Percentiles rank a stretch among this genome's conserved stretches.
These are phyloP conservation scores for Trypoxylon attenuatum DNA, from an alignment of 2,888 invertebrate genomes.

Conservation along the genomic window DNA sequence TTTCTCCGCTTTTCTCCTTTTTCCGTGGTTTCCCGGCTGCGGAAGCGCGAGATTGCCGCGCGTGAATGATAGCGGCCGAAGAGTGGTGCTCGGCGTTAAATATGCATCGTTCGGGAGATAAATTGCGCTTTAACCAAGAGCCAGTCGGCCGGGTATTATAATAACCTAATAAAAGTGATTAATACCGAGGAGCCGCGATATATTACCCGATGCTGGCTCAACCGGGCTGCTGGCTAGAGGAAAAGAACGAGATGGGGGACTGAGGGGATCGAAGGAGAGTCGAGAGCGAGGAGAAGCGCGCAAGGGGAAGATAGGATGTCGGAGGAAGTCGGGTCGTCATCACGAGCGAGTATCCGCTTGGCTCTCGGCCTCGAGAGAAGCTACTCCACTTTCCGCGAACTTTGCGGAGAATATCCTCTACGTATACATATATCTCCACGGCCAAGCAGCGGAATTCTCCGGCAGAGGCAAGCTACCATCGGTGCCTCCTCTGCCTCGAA, in stretches of 20 bases:
- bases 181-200: constrained; percentile 62
- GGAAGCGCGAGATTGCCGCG: constrained; percentile 51
- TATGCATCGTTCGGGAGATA: constrained; percentile 63
- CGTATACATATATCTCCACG: no score
- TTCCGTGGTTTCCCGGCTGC: constrained; percentile 8
- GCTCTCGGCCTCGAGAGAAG: background rate
- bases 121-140: constrained; percentile 66
- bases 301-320: background rate
- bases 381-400: background rate
- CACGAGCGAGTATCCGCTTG: background rate
- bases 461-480: no score
- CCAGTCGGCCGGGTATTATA: constrained; percentile 65
- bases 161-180: constrained; percentile 70
- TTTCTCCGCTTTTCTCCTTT: background rate
- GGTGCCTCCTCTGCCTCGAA: background rate
- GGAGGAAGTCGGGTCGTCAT: no score
- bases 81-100: constrained; percentile 64
- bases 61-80: constrained; percentile 59
- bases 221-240: no score
- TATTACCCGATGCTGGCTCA: constrained; percentile 54
- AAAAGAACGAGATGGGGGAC: constrained; percentile 16
- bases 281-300: background rate
- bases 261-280: background rate
- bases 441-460: no score
- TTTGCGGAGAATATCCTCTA: background rate